Conservation (phyloP, 2,797 vertebrate species). For the Phrynocephalus vlangalii region DNA sequence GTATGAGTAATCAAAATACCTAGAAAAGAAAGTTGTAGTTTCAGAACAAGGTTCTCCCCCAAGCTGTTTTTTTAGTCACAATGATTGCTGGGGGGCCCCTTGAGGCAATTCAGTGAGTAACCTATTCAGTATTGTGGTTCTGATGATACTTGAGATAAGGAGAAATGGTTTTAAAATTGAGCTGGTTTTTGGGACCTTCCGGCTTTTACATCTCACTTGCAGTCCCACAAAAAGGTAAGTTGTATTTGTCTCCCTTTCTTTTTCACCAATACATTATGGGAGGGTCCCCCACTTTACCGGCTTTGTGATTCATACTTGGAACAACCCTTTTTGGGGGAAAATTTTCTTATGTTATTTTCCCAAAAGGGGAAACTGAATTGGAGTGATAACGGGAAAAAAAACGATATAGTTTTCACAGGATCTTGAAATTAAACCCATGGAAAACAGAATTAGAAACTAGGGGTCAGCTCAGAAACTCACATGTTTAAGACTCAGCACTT, state of each 20-base stretch:
- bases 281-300: no score
- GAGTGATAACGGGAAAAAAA: neutral
- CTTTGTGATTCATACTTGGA: neutral
- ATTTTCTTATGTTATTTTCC: no score
- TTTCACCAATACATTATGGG: neutral
- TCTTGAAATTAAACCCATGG: neutral
- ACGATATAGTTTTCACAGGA: neutral
- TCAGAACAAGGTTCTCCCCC: neutral
- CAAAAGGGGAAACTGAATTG: neutral
- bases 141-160: neutral
- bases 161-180: neutral
- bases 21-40: neutral
- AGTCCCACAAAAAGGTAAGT: neutral
- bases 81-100: neutral
- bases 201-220: neutral
- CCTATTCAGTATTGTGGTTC: neutral
- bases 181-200: neutral
- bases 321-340: neutral
- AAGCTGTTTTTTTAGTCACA: constrained; percentile 1
- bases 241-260: neutral
- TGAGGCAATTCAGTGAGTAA: neutral
- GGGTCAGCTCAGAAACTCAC: neutral
- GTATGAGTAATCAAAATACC: neutral
- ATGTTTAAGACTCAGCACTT: neutral
- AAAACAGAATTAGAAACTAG: neutral